Evolutionary conservation across 2,797 vertebrate genomes (phyloP).

Genomic region (Merluccius polli): DNA sequence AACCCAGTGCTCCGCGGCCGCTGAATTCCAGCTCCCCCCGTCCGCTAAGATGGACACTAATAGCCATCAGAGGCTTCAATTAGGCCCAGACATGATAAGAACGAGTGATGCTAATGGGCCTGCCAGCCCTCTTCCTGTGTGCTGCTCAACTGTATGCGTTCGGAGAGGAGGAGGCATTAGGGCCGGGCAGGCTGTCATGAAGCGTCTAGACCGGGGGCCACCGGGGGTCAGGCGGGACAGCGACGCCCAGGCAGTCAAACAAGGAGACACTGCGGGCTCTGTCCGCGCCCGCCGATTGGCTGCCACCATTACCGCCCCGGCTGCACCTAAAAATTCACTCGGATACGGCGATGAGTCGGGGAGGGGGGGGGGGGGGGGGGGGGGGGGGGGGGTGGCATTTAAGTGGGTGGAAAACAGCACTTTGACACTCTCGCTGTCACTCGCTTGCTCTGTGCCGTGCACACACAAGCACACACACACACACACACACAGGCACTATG

Average conservation of each 20-base stretch:
- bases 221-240: conserved; percentile 47
- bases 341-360: background rate
- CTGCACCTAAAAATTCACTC: no score
- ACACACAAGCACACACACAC: background rate
- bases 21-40: conserved; percentile 42
- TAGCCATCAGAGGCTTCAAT: conserved; percentile 62
- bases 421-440: no score
- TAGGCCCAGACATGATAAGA: conserved; percentile 58
- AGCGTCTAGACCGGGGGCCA: conserved; percentile 57
- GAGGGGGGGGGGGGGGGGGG: background rate
- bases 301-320: no score
- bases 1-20: conserved; percentile 18
- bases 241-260: conserved; percentile 27
- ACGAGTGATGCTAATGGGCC: conserved; percentile 58
- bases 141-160: background rate
- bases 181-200: conserved; percentile 58
- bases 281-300: no score
- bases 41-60: conserved; percentile 49
- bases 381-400: no score
- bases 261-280: conserved; percentile 42
- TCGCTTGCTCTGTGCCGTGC: background rate
- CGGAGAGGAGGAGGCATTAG: conserved; percentile 52
- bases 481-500: background rate
- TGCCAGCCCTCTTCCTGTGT: conserved; percentile 48
- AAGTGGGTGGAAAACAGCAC: no score